Percentiles rank a stretch among this genome's conserved stretches.
These are phyloP conservation scores for Diceros bicornis DNA, from an alignment of 2,797 vertebrate genomes.

Conservation along the genomic window DNA sequence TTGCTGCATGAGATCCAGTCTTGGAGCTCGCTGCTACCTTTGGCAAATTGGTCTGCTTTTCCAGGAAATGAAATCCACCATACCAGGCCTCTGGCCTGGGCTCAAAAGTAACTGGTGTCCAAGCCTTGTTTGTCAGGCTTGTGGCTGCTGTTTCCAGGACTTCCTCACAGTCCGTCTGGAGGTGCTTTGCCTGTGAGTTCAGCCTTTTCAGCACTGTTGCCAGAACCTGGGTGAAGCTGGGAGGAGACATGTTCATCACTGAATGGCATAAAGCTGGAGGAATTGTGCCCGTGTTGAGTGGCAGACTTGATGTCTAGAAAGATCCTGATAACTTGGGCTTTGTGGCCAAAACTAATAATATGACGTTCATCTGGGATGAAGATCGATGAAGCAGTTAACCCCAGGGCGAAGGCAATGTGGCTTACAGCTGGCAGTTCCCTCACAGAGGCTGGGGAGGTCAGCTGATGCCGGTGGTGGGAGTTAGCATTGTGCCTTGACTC, in stretches of 20 bases:
- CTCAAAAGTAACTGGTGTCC: background rate
- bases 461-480: background rate
- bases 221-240: background rate
- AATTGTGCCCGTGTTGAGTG: too few species aligned
- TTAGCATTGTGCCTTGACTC: rapidly evolving
- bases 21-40: background rate
- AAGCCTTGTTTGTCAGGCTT: background rate
- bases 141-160: background rate
- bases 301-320: background rate
- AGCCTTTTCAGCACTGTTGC: background rate
- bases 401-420: background rate
- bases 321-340: background rate
- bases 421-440: background rate
- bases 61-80: background rate
- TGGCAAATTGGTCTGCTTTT: background rate
- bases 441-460: too few species aligned
- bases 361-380: background rate
- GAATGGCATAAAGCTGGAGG: background rate
- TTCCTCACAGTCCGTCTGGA: background rate
- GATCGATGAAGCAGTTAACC: rapidly evolving
- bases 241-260: background rate
- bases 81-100: background rate
- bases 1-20: background rate
- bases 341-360: background rate
- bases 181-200: background rate